Percentiles rank a stretch among this genome's conserved stretches.
phyloP scores from a whole-genome alignment of 2,113 vertebrate genomes.

The Coregonus clupeaformis region DNA sequence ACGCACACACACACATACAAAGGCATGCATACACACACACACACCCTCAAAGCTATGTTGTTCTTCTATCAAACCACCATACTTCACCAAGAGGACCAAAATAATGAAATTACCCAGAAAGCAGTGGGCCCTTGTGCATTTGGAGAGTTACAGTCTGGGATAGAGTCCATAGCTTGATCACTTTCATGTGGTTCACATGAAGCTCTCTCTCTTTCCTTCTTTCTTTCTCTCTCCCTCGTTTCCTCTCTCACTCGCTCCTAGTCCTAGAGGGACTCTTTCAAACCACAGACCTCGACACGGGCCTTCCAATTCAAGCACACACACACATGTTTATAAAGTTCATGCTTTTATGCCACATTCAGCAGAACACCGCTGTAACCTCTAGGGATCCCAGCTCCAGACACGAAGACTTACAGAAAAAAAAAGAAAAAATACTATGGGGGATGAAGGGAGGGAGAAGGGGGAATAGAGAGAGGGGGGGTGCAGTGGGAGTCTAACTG shows the following conservation, averaged over 20 bases:
- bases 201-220: conserved; percentile 37
- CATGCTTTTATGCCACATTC: conserved; percentile 43
- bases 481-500: conserved; percentile 24
- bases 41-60: neutral
- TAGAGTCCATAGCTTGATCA: conserved; percentile 64
- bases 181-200: conserved; percentile 56
- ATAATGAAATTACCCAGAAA: conserved; percentile 51
- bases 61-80: neutral
- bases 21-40: neutral
- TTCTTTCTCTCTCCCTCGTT: neutral
- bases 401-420: neutral
- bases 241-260: neutral
- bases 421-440: neutral
- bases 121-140: conserved; percentile 38
- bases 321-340: conserved; percentile 32
- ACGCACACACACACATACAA: neutral
- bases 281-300: conserved; percentile 22
- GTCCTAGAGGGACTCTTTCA: conserved; percentile 31
- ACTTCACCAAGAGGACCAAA: conserved; percentile 39
- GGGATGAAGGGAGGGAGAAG: neutral
- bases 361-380: conserved; percentile 24
- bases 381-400: conserved; percentile 3
- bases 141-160: conserved; percentile 23
- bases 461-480: neutral
- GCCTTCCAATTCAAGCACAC: conserved; percentile 37